Evolutionary conservation across 2,888 invertebrate genomes (phyloP).

Genomic region (Deroplatys truncata): DNA sequence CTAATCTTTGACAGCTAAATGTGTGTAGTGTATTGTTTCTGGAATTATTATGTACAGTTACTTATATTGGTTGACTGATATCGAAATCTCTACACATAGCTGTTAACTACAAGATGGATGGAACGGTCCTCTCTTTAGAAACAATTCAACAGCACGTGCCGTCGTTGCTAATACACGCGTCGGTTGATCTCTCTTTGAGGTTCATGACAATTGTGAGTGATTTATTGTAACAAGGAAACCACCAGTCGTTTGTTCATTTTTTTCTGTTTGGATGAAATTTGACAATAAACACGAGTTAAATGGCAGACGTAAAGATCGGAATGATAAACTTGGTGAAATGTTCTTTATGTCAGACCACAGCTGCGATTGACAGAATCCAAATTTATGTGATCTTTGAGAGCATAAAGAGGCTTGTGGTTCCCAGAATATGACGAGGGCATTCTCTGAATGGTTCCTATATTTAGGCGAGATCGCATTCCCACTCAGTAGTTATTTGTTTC

Average conservation of each 20-base stretch:
- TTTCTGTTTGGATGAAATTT: background rate
- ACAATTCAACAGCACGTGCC: background rate
- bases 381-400: background rate
- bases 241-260: background rate
- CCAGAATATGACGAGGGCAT: background rate
- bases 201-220: background rate
- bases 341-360: background rate
- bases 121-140: background rate
- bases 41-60: too few species aligned
- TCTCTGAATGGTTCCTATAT: background rate
- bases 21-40: too few species aligned
- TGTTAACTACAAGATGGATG: background rate
- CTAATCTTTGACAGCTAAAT: too few species aligned
- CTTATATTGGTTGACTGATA: too few species aligned
- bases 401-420: background rate
- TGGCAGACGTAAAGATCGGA: background rate
- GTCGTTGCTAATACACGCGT: too few species aligned
- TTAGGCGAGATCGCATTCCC: background rate
- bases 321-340: background rate
- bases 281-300: background rate
- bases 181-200: background rate
- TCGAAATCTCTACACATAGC: background rate
- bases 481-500: background rate
- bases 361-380: background rate
- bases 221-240: background rate